These are phyloP conservation scores for Calidris pygmaea DNA, from an alignment of 2,113 vertebrate species.

Conservation along the genomic window DNA sequence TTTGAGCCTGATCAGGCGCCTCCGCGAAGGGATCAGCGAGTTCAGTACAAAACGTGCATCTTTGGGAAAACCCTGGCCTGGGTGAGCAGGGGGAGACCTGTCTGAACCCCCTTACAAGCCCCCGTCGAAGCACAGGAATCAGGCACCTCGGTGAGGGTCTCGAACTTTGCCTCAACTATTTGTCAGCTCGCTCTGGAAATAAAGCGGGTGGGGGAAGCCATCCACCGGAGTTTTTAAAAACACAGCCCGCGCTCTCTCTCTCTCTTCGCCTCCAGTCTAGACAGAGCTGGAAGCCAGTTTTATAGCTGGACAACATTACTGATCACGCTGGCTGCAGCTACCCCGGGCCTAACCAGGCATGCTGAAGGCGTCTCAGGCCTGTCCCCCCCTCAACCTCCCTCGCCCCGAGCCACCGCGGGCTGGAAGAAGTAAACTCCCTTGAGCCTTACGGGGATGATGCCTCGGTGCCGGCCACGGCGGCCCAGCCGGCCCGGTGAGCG, in stretches of 20 bases:
- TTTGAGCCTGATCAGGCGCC: not conserved
- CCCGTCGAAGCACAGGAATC: not conserved
- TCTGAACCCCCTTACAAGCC: not conserved
- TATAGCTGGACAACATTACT: not conserved
- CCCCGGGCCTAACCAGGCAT: not conserved
- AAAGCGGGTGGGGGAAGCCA: not conserved
- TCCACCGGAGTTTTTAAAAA: not conserved
- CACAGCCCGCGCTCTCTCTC: not conserved
- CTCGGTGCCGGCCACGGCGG: too few species aligned
- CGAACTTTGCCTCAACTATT: not conserved
- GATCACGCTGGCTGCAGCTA: not conserved
- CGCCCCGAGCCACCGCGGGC: accelerated
- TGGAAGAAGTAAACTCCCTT: not conserved
- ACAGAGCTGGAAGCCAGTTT: not conserved
- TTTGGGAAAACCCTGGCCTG: not conserved
- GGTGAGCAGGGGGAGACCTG: not conserved
- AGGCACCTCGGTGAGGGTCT: not conserved
- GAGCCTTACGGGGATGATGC: not conserved
- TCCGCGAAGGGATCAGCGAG: not conserved
- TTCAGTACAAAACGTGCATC: not conserved
- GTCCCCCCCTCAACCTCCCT: not conserved
- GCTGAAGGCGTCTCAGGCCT: not conserved
- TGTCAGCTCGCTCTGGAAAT: not conserved
- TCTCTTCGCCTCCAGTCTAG: not conserved
- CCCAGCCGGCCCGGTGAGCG: too few species aligned